Evolutionary conservation across 2,797 vertebrate genomes (phyloP).

Genomic region (Borostomias antarcticus): DNA sequence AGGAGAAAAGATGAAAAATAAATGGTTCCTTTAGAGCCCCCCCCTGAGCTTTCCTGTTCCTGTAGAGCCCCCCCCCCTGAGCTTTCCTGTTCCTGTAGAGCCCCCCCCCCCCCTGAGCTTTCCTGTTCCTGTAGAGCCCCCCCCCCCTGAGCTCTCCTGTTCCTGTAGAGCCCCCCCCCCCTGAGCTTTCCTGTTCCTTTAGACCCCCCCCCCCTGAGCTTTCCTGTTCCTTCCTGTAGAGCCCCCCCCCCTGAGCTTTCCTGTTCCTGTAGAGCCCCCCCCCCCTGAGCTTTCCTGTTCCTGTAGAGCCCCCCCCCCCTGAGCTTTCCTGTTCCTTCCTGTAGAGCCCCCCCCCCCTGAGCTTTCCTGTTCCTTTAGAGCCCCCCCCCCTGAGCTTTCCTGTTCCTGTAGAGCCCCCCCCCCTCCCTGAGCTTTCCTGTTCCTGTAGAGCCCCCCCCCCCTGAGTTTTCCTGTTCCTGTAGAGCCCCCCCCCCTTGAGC

Average conservation of each 20-base stretch:
- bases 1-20: slow-evolving; percentile 24
- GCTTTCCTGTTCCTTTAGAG: slow-evolving; percentile 31
- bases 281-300: slow-evolving; percentile 17
- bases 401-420: slow-evolving; percentile 31
- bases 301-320: slow-evolving; percentile 35
- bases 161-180: slow-evolving; percentile 34
- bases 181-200: slow-evolving; percentile 27
- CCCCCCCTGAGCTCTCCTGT: slow-evolving; percentile 27
- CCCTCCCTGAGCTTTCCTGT: slow-evolving; percentile 22
- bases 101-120: slow-evolving; percentile 33
- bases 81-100: slow-evolving; percentile 30
- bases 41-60: slow-evolving; percentile 23
- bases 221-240: slow-evolving; percentile 32
- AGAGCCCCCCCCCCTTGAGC: slow-evolving; percentile 35
- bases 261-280: slow-evolving; percentile 32
- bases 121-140: slow-evolving; percentile 31
- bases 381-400: slow-evolving; percentile 35
- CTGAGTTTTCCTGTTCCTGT: slow-evolving; percentile 26
- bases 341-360: slow-evolving; percentile 35
- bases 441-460: slow-evolving; percentile 34
- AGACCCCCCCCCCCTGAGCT: slow-evolving; percentile 34
- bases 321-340: slow-evolving; percentile 30
- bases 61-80: slow-evolving; percentile 37
- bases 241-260: slow-evolving; percentile 36
- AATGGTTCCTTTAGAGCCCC: slow-evolving; percentile 27